These are phyloP conservation scores for Oligia latruncula DNA, from an alignment of 2,888 invertebrate species.

Conservation along the genomic window DNA sequence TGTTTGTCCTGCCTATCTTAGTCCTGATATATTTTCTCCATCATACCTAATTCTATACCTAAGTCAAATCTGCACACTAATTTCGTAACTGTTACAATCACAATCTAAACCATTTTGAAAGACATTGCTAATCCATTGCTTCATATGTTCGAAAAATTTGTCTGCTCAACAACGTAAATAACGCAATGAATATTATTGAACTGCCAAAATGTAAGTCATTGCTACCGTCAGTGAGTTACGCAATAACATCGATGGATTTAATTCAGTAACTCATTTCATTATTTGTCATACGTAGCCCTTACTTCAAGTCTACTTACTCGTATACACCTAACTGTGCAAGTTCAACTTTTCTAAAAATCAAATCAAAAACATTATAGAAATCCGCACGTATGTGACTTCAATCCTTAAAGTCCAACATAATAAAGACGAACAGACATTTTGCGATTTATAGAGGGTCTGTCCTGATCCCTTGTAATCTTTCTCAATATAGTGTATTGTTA, in stretches of 20 bases:
- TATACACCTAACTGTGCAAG: too few species aligned
- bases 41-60: too few species aligned
- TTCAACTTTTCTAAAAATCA: not conserved
- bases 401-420: not conserved
- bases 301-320: not conserved
- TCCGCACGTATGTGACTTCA: not conserved
- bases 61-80: too few species aligned
- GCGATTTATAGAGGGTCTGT: not conserved
- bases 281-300: not conserved
- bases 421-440: not conserved
- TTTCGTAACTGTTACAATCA: too few species aligned
- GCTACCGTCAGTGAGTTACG: too few species aligned
- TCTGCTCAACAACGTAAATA: too few species aligned
- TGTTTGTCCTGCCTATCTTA: not conserved
- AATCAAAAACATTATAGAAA: not conserved
- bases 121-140: too few species aligned
- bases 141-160: too few species aligned
- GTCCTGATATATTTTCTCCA: not conserved
- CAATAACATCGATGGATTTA: not conserved
- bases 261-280: not conserved
- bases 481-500: not conserved
- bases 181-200: too few species aligned
- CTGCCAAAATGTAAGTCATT: too few species aligned
- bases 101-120: too few species aligned
- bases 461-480: not conserved